A percentile compares a stretch with the other conserved stretches of the same genome.
Conservation (phyloP, 2,888 invertebrate species). For the Hylaea fasciaria region DNA sequence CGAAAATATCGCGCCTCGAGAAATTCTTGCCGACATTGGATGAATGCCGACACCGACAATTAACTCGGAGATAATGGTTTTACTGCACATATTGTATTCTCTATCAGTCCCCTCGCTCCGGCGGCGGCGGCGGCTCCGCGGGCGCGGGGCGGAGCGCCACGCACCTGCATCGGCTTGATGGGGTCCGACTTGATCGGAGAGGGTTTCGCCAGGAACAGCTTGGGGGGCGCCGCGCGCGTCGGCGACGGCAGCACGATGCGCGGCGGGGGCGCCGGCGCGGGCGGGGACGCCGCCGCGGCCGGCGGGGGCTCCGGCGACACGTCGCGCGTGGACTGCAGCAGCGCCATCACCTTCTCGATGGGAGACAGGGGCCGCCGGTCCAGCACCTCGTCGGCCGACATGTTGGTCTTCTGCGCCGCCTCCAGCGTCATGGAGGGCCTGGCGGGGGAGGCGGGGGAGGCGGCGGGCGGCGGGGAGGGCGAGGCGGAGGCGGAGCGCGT, state of each 20-base stretch:
- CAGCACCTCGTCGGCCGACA: constrained; percentile 78
- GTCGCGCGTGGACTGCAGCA: constrained; percentile 82
- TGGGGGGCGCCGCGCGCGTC: constrained; percentile 60
- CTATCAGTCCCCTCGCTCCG: too few species aligned
- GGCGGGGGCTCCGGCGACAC: constrained; percentile 71
- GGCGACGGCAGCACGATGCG: constrained; percentile 39
- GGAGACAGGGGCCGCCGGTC: constrained; percentile 82
- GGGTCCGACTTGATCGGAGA: constrained; percentile 85
- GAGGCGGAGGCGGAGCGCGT: constrained; percentile 91
- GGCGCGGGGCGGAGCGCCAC: neutral
- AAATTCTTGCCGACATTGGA: too few species aligned
- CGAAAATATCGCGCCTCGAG: too few species aligned
- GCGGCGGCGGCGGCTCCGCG: too few species aligned
- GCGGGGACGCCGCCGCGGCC: constrained; percentile 58
- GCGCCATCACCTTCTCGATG: constrained; percentile 85
- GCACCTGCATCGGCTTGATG: constrained; percentile 81
- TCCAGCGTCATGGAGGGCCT: constrained; percentile 72
- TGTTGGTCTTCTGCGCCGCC: constrained; percentile 78
- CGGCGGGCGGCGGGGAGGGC: constrained; percentile 47
- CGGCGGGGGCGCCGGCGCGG: constrained; percentile 37
- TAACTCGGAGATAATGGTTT: too few species aligned
- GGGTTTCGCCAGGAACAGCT: constrained; percentile 81
- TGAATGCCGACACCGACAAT: too few species aligned
- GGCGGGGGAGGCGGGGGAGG: constrained; percentile 35
- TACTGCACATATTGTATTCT: too few species aligned